A percentile compares a stretch with the other conserved stretches of the same genome.
phyloP scores from a whole-genome alignment of 2,888 invertebrate genomes.

The Silvanus unidentatus region DNA sequence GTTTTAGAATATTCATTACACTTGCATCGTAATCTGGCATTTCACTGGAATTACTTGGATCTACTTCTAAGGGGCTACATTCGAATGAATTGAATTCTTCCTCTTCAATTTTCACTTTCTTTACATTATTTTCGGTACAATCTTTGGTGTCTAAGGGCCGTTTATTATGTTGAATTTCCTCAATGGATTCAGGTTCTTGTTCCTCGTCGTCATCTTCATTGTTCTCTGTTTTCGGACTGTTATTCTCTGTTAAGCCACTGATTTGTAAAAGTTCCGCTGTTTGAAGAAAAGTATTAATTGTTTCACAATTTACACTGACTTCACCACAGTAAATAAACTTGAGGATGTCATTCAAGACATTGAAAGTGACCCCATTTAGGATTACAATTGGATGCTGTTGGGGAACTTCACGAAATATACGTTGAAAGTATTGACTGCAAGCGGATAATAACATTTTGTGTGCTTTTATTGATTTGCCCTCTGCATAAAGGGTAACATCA shows the following conservation, averaged over 20 bases:
- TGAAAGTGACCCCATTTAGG: slow-evolving; percentile 59
- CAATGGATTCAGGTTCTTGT: slow-evolving; percentile 4
- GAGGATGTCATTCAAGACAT: slow-evolving; percentile 58
- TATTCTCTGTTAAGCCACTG: slow-evolving; percentile 51
- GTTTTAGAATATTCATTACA: too few relatives aligned
- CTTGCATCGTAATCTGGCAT: too few relatives aligned
- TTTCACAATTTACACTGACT: slow-evolving; percentile 61
- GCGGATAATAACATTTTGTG: slow-evolving; percentile 81
- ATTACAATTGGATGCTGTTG: slow-evolving; percentile 66
- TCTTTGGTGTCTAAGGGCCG: too few relatives aligned
- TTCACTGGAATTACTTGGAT: too few relatives aligned
- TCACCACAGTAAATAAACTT: slow-evolving; percentile 67
- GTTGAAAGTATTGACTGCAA: slow-evolving; percentile 70
- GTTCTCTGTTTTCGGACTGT: neutral
- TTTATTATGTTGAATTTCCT: neutral
- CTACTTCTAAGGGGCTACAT: too few relatives aligned
- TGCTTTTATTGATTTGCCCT: slow-evolving; percentile 76
- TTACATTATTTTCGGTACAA: too few relatives aligned
- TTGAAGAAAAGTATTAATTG: slow-evolving; percentile 57
- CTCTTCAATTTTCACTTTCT: too few relatives aligned
- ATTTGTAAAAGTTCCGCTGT: slow-evolving; percentile 61
- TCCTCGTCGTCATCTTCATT: slow-evolving; percentile 1
- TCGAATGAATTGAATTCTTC: too few relatives aligned
- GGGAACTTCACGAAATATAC: slow-evolving; percentile 55
- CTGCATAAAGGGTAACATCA: slow-evolving; percentile 81